phyloP scores from a whole-genome alignment of 2,888 invertebrate genomes.

The Brachynemurus nebulosus region DNA sequence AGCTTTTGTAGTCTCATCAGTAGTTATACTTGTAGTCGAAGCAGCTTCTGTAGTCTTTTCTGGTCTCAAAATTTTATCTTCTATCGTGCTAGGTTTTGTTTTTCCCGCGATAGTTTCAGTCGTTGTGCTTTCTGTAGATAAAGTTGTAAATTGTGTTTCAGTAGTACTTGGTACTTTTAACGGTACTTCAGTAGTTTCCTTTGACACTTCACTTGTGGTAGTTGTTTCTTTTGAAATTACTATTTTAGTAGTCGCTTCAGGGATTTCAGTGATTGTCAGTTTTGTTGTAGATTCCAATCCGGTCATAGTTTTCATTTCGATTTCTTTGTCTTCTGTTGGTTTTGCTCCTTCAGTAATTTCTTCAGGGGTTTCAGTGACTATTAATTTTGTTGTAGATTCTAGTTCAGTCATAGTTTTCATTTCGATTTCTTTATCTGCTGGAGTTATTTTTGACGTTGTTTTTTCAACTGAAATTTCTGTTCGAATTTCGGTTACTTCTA shows the following conservation, averaged over 20 bases:
- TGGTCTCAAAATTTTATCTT: too few species aligned
- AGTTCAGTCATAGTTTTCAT: background rate
- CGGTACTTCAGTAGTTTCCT: too few species aligned
- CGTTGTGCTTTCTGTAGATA: too few species aligned
- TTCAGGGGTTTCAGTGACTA: slow-evolving; percentile 2
- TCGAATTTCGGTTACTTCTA: background rate
- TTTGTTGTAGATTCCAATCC: background rate
- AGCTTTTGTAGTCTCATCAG: too few species aligned
- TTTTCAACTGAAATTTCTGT: background rate
- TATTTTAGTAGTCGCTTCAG: slow-evolving; percentile 9
- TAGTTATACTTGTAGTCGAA: too few species aligned
- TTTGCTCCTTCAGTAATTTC: slow-evolving; percentile 14
- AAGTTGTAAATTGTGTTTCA: too few species aligned
- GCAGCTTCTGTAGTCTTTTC: too few species aligned
- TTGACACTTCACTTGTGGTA: too few species aligned
- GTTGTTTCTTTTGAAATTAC: slow-evolving; percentile 10
- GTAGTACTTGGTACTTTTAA: too few species aligned
- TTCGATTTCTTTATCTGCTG: background rate
- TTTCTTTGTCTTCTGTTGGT: slow-evolving; percentile 4
- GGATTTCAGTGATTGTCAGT: slow-evolving; percentile 1
- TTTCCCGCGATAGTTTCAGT: too few species aligned
- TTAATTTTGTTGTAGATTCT: slow-evolving; percentile 4
- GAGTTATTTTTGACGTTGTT: background rate
- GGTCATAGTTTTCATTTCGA: background rate
- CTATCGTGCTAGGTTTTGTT: too few species aligned